phyloP scores from a whole-genome alignment of 2,888 invertebrate genomes.

The Machimus rusticus region DNA sequence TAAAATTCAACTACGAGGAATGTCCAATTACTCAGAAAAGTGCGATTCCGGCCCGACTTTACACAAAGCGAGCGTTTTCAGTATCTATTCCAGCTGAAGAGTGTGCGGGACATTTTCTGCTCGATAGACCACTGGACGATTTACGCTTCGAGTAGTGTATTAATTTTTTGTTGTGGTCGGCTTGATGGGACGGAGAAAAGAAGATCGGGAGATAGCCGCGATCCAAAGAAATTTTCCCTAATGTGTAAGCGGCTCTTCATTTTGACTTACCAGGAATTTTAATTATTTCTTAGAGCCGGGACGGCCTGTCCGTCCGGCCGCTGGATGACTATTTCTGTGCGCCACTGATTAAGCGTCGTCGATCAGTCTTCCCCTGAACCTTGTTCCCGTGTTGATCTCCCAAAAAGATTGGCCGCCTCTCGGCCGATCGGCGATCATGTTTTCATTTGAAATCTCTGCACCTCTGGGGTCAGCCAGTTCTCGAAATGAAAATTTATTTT shows the following conservation, averaged over 20 bases:
- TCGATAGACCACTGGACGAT: background rate
- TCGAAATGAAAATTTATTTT: slow-evolving; percentile 44
- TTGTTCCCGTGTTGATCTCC: slow-evolving; percentile 10
- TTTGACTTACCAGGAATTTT: slow-evolving; percentile 27
- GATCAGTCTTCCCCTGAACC: slow-evolving; percentile 23
- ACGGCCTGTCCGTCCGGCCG: background rate
- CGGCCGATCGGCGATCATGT: slow-evolving; percentile 9
- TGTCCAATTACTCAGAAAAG: background rate
- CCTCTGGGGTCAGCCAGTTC: slow-evolving; percentile 42
- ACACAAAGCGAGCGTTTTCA: background rate
- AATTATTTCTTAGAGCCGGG: slow-evolving; percentile 26
- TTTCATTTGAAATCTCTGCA: slow-evolving; percentile 36
- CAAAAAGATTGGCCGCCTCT: slow-evolving; percentile 12
- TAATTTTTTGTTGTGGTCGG: background rate
- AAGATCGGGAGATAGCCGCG: slow-evolving; percentile 3
- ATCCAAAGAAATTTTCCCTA: slow-evolving; percentile 2
- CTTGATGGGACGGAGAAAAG: background rate
- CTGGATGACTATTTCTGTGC: slow-evolving; percentile 23
- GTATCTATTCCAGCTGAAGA: background rate
- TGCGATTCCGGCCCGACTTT: background rate
- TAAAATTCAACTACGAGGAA: background rate
- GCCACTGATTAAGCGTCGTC: slow-evolving; percentile 36
- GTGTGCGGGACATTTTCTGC: background rate
- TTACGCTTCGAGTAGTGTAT: background rate
- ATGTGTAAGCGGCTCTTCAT: background rate